Evolutionary conservation across 2,797 vertebrate genomes (phyloP), one percentile per base, ranked within the genome.

Genomic region (Myotis pilosus): DNA sequence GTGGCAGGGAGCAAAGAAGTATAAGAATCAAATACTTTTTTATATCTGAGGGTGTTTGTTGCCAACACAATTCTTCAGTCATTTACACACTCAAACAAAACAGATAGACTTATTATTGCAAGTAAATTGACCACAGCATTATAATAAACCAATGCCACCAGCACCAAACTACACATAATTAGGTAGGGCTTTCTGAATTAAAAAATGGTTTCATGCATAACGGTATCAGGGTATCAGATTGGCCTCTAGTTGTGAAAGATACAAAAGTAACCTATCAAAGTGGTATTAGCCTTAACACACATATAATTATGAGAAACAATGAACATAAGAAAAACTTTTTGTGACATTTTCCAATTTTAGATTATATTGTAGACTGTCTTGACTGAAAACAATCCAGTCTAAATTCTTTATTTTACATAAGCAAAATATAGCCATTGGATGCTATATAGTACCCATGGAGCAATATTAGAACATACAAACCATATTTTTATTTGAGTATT

Each of bases 161-260:
- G 44, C 66, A n/a, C 51, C 51, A 33, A 71, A 47, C 23, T 74
- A 6, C 6, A 53, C 13, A 6, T 22, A 17, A 74, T 55, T 57
- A 62, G 30, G 0, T 33, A 28, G 44, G 60, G 30, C 11, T 72
- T 83, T 87, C 64, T 83, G 36, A 90, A 66, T 75, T 76, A 69
- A 93, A 74, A 66, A 53, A 33, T 49, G 44, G 5, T 22, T 81
- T 41, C 22, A 57, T 53, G 8, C 6, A 49, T 7, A 62, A 62
- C 15, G 28, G 30, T 62, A 33, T 78, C 44, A 69, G 60, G 60
- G 47, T 85, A 25, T 68, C 17, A 28, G 47, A 49, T 38, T 68
- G 22, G 36, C 44, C 91, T 95, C 19, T 76, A 23, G 12, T 79
- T 95, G 53, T 89, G 10, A 87, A 96, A 51, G 41, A 47, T 13